A percentile compares a stretch with the other conserved stretches of the same genome.
These are phyloP conservation scores for Lepidurus apus DNA, from an alignment of 1,140 invertebrate species.

Conservation along the genomic window DNA sequence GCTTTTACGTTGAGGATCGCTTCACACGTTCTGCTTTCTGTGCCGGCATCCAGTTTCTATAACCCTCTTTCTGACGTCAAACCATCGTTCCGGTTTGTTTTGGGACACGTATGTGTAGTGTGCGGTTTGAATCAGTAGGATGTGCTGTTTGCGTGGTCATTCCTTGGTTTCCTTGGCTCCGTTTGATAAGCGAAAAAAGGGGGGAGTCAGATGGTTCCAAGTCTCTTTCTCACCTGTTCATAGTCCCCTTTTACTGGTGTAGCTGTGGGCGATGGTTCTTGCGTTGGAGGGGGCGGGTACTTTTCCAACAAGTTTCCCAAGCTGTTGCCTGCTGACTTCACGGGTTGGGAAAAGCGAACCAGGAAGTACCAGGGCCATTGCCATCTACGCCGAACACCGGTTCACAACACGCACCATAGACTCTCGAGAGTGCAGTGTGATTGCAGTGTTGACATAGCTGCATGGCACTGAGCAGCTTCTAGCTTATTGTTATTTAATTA, in stretches of 20 bases:
- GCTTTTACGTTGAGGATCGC: background rate
- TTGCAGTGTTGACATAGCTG: background rate
- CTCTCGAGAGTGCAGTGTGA: background rate
- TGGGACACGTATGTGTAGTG: background rate
- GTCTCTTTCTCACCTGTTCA: background rate
- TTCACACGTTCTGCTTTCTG: slow-evolving; percentile 21
- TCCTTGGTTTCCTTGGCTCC: background rate
- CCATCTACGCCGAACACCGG: background rate
- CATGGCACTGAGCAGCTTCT: background rate
- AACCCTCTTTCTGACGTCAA: slow-evolving; percentile 14
- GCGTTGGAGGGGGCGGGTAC: background rate
- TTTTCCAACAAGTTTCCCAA: background rate
- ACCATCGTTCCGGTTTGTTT: background rate
- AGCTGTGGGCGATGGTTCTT: background rate
- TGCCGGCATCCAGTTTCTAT: background rate
- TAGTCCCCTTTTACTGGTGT: background rate
- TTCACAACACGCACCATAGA: background rate
- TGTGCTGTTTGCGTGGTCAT: background rate
- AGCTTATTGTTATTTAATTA: background rate
- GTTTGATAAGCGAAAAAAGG: background rate
- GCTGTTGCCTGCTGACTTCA: background rate
- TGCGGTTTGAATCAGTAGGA: background rate
- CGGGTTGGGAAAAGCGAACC: slow-evolving; percentile 7
- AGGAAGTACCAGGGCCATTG: slow-evolving; percentile 1
- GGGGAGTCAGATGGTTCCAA: slow-evolving; percentile 1